Base-by-base conservation (phyloP, 2,797 vertebrate genomes). In the Scomberomorus guttatus region DNA sequence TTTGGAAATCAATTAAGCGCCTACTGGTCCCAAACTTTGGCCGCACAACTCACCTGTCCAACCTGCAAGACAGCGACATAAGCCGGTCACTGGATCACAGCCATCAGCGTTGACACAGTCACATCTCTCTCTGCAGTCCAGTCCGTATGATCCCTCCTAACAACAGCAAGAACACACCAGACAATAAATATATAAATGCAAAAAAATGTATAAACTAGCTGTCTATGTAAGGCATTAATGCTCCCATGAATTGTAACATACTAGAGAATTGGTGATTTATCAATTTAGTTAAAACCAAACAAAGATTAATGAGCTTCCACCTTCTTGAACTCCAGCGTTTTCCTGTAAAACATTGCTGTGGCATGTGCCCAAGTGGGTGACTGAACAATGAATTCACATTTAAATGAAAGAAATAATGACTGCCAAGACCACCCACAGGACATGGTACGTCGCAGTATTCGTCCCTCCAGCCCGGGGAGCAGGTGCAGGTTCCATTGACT, bases 1-100 rank as follows among this genome's bases (percentile, higher is more conserved):
- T 32, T 32, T 22, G 10, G 25, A 24, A 2, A 46, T 46, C 44
- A 15, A 46, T 46, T 44, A 15, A 15, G 42, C 5, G 25, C 29
- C 29, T 6, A 32, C 5, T 5, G 29, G 5, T 6, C 24, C 10
- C n/a, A 22, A 34, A 50, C 64, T 4, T 39, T 7, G 5, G n/a
- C 18, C 32, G 37, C 39, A 32, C 3, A 1, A 68, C 92, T 95
- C 94, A 99, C 98, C 98, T 91, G 97, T 99, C 98, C 98, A 99
- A 15, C 98, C 98, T 0, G 97, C 93, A 0, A 97, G 91, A 72
- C 98, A 99, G 91, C 92, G 97, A 83, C 98, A 99, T 89, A 95
- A 93, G 2, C 98, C 98, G 0, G 92, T 96, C 85, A 97, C 78
- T 0, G 97, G 95, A 27, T 98, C 96, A 0, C 98, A 99, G 63